Evolutionary conservation across 2,113 vertebrate species (phyloP), one percentile per base, ranked within the genome.

Genomic region (Pelobates fuscus): DNA sequence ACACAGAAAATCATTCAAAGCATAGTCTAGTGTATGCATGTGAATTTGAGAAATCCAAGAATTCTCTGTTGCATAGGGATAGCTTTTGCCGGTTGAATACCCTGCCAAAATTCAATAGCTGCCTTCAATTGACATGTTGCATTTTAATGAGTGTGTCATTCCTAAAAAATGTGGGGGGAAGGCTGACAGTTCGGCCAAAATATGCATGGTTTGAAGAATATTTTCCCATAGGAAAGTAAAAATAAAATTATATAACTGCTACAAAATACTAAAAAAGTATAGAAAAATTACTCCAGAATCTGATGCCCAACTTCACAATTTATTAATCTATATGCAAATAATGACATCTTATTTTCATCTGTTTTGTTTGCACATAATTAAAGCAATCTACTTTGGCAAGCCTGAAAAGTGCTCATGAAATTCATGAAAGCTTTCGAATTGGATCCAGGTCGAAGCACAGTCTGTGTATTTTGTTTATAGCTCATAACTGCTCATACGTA

Each of bases 101-200:
- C 55, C 72, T 76, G 64, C 72, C 64, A 67, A 60, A 67, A 76
- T 67, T 61, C 62, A 75, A 60, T 60, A 75, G 63, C 52, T 25
- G 32, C 54, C 25, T 49, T 67, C 72, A 76, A 76, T 76, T 76
- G 72, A 76, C 64, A 67, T 67, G 64, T 67, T 76, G 72, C 72
- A 76, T 76, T 60, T 76, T 67, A 76, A 76, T 76, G 37, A 76
- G 72, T 49, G 58, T 60, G 72, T 60, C 52, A 57, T 49, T 66
- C 37, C 57, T 60, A 26, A 60, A 44, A 70, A 44, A 44, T 44
- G 17, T 60, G 25, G 55, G 24, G 18, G 23, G 21, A 43, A 41
- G 67, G 21, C 17, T 41, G 29, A 37, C 14, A 58, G 25, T 58
- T 70, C 30, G 8, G 44, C 24, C 21, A 60, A 70, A 60, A 44